Evolutionary conservation across 2,888 invertebrate genomes (phyloP), one percentile per base, ranked within the genome.

Genomic region (Dasypogon diadema): DNA sequence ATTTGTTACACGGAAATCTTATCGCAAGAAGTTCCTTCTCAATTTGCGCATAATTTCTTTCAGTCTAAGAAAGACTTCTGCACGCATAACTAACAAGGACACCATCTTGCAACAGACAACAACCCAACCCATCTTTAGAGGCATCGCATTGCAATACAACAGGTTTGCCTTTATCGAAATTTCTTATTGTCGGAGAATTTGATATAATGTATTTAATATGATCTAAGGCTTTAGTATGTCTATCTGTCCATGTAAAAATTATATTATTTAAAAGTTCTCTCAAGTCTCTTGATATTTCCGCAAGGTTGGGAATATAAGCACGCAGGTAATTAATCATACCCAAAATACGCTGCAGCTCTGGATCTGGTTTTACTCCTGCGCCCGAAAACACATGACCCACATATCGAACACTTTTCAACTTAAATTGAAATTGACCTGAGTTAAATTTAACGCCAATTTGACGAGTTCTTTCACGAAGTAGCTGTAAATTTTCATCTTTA

Each of bases 311-410:
- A 14, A 74, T 68, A 65, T 30, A 76, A n/a, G 42, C 22, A 21
- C 74, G 26, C 24, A 77, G 21, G 51, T 68, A 76, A 74, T 76
- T 76, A 10, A 76, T 34, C 14, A 68, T 21, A 18, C 76, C 68
- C 18, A 74, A 37, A 1, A 76, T n/a, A 14, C 73, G 72, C 55
- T 77, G 51, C 8, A 76, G 30, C 10, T 26, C 21, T 12, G 22
- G 1, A 46, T 77, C 74, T 16, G 42, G 37, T 12, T 30, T 24
- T 12, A 77, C 60, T 0, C 76, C 70, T 42, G 48, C 22, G 55
- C 42, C 51, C 1, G 30, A 55, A 24, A 76, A 65, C 2, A 74
- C n/a, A 42, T 76, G 58, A 42, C 73, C 55, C 14, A 76, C 37
- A 55, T 73, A 76, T 68, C 73, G 65, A 22, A 22, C 55, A 26